Evolutionary conservation across 2,113 vertebrate genomes (phyloP).

Genomic region (Australoheros scitulus): DNA sequence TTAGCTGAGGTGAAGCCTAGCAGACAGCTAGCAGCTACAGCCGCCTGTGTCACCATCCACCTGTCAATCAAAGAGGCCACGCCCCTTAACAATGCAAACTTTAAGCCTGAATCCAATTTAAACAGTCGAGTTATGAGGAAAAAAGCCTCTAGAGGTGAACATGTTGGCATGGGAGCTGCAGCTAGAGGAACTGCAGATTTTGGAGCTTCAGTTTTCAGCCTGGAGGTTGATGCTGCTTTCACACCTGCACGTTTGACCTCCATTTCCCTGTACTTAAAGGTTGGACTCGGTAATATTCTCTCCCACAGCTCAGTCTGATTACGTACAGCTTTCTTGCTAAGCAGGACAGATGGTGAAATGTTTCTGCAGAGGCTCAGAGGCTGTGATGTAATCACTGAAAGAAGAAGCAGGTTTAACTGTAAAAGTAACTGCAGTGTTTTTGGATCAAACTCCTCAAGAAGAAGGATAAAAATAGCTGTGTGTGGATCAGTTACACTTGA

Average conservation of each 20-base stretch:
- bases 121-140: neutral
- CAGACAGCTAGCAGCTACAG: too few species aligned
- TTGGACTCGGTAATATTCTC: fast-evolving
- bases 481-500: neutral
- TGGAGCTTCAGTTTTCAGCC: neutral
- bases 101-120: neutral
- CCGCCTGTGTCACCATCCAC: too few species aligned
- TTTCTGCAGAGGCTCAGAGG: neutral
- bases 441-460: neutral
- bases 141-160: too few species aligned
- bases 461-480: neutral
- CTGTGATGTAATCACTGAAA: neutral
- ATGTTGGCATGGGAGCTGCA: neutral
- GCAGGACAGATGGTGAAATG: neutral
- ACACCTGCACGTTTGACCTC: neutral
- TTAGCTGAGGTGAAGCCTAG: too few species aligned
- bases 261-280: neutral
- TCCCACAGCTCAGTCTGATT: neutral
- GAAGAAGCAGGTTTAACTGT: neutral
- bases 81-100: neutral
- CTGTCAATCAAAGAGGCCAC: neutral
- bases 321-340: neutral
- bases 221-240: neutral
- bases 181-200: too few species aligned
- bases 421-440: neutral